phyloP scores from a whole-genome alignment of 2,888 invertebrate genomes.

The Leistus spinibarbis region DNA sequence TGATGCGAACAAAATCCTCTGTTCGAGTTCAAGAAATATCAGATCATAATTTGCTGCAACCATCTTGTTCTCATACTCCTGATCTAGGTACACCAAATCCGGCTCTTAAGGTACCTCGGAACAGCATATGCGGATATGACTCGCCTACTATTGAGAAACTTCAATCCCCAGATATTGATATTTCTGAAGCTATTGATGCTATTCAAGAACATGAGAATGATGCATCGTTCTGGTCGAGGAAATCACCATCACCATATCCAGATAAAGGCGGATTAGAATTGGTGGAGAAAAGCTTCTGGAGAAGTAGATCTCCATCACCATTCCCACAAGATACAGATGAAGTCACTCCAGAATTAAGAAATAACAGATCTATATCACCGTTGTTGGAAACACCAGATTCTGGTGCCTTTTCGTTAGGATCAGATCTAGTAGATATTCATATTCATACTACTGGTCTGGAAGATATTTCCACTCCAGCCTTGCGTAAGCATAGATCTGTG shows the following conservation, averaged over 20 bases:
- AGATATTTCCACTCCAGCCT: constrained; percentile 3
- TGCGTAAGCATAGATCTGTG: neutral
- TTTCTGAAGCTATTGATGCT: constrained; percentile 20
- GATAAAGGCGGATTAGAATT: constrained; percentile 13
- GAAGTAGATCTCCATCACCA: constrained; percentile 38
- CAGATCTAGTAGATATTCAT: neutral
- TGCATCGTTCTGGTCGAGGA: constrained; percentile 5
- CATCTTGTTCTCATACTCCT: constrained; percentile 24
- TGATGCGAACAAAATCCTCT: constrained; percentile 6
- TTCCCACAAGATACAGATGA: constrained; percentile 29
- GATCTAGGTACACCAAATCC: constrained; percentile 11
- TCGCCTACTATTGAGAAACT: constrained; percentile 17
- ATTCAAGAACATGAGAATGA: constrained; percentile 18
- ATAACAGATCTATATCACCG: neutral
- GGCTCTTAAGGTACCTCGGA: constrained; percentile 47
- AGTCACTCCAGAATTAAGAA: neutral
- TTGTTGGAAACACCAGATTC: neutral
- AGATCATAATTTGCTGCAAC: constrained; percentile 32
- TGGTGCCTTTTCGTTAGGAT: neutral
- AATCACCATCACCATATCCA: constrained; percentile 3
- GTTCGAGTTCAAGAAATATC: constrained; percentile 11
- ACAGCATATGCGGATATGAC: constrained; percentile 47
- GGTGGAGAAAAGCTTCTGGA: constrained; percentile 12
- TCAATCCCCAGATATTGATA: constrained; percentile 13
- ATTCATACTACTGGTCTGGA: neutral